phyloP scores from a whole-genome alignment of 2,113 vertebrate species.

The Trichomycterus rosablanca region DNA sequence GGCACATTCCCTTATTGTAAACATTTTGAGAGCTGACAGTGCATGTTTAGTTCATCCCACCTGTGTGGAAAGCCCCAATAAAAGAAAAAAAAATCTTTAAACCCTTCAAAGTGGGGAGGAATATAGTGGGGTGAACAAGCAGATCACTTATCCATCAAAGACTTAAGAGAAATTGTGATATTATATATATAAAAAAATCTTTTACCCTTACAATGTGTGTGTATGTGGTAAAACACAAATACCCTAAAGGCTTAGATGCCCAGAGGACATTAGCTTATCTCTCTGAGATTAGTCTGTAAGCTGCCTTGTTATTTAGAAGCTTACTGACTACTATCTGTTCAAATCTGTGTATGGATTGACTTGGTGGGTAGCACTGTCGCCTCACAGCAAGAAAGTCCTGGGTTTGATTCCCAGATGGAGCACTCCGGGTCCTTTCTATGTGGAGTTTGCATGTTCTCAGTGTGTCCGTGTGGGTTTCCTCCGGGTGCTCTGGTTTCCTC shows the following conservation, averaged over 20 bases:
- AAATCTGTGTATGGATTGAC: too few species aligned
- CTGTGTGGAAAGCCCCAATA: slow-evolving; percentile 36
- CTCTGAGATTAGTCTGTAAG: background rate
- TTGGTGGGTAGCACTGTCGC: too few species aligned
- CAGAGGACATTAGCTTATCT: slow-evolving; percentile 14
- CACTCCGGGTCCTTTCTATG: too few species aligned
- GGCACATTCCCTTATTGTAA: slow-evolving; percentile 1
- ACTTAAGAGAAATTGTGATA: slow-evolving; percentile 12
- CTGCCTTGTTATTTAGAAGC: too few species aligned
- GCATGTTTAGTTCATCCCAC: slow-evolving; percentile 29
- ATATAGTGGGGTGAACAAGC: background rate
- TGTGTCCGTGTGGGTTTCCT: too few species aligned
- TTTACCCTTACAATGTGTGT: background rate
- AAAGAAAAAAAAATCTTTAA: slow-evolving; percentile 2
- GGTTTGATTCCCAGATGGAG: too few species aligned
- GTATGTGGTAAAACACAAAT: background rate
- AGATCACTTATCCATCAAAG: slow-evolving; percentile 24
- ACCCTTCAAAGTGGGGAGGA: background rate
- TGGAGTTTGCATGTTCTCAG: too few species aligned
- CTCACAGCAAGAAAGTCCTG: too few species aligned
- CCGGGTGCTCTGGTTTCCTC: too few species aligned
- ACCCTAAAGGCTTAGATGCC: background rate
- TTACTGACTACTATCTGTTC: too few species aligned
- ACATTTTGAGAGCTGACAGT: slow-evolving; percentile 26
- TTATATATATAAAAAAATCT: slow-evolving; percentile 3